Evolutionary conservation across 2,888 invertebrate genomes (phyloP), one percentile per base, ranked within the genome.

Genomic region (Parnassius orleans): DNA sequence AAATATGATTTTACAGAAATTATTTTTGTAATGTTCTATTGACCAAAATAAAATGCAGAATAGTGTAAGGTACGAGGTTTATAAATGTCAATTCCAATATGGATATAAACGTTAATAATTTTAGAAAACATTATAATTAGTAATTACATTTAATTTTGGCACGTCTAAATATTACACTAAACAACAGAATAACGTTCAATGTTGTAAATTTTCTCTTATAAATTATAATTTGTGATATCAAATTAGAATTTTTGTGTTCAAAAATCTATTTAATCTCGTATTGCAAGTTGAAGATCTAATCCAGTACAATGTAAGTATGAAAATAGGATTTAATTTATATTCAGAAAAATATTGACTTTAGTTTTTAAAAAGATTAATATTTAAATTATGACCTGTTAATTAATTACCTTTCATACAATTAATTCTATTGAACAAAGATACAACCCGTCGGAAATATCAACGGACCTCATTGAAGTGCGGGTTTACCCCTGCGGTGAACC

Each of bases 301-400:
- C 81, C 86, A 80, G 79, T 86, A 86, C 79, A 82, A 70, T 82
- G 79, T 82, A 47, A 60, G 87, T 90, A 90, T 84, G 90, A 90
- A 91, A 90, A 90, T 90, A 90, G 86, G 86, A 83, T 85, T 87
- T 70, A n/a, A 81, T 83, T 87, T 85, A 76, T 83, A 77, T 81
- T 88, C 80, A 84, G 87, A 90, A 90, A 33, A 91, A 91, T 90
- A 90, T 79, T 78, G 71, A 76, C 75, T 72, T 78, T 78, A 70
- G 77, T 82, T 74, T 84, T 83, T 79, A 78, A 75, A 83, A 77
- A 83, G 80, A 81, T 72, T 72, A 76, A 78, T 80, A 82, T 68
- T 85, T 80, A 83, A 86, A 86, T 84, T 79, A 73, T 81, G 77
- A 84, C 83, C 76, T 72, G 77, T 86, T 86, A 82, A 83, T 87